These are phyloP conservation scores for Urechis unicinctus DNA, from an alignment of 2,888 invertebrate genomes.

Conservation along the genomic window DNA sequence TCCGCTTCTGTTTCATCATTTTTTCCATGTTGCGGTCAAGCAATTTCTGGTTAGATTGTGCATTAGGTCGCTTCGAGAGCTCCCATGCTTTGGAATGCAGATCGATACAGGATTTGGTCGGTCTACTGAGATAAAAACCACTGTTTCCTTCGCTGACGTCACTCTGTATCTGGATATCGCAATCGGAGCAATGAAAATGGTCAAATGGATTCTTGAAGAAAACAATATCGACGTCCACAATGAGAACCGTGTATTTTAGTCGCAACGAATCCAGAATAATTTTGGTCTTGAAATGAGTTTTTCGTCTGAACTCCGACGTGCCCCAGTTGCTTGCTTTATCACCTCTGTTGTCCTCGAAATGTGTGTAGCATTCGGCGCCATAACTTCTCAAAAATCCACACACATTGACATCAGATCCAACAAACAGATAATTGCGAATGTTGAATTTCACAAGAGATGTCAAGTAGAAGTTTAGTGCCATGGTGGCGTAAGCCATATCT, in stretches of 20 bases:
- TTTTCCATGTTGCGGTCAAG: too few species aligned
- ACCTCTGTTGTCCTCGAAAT: not conserved
- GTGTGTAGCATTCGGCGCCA: too few species aligned
- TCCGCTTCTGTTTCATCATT: too few species aligned
- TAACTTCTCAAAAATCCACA: not conserved
- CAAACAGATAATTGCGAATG: constrained; percentile 14
- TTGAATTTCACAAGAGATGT: constrained; percentile 8
- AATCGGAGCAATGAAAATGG: constrained; percentile 5
- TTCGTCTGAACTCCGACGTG: constrained; percentile 10
- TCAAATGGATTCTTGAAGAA: constrained; percentile 13
- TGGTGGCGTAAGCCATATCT: constrained; percentile 9
- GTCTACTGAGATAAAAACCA: constrained; percentile 15
- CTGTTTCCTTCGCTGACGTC: constrained; percentile 13
- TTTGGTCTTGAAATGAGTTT: too few species aligned
- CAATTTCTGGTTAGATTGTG: too few species aligned
- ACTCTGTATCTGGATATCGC: constrained; percentile 14
- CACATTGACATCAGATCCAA: constrained; percentile 6
- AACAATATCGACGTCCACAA: constrained; percentile 16
- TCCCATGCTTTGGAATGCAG: constrained; percentile 9
- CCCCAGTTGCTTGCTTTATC: constrained; percentile 6
- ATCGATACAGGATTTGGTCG: constrained; percentile 6
- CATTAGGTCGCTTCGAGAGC: not conserved
- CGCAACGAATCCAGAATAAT: constrained; percentile 7
- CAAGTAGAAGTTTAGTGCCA: constrained; percentile 13
- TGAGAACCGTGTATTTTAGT: constrained; percentile 9